phyloP scores from a whole-genome alignment of 2,113 vertebrate species.

The Caretta caretta region DNA sequence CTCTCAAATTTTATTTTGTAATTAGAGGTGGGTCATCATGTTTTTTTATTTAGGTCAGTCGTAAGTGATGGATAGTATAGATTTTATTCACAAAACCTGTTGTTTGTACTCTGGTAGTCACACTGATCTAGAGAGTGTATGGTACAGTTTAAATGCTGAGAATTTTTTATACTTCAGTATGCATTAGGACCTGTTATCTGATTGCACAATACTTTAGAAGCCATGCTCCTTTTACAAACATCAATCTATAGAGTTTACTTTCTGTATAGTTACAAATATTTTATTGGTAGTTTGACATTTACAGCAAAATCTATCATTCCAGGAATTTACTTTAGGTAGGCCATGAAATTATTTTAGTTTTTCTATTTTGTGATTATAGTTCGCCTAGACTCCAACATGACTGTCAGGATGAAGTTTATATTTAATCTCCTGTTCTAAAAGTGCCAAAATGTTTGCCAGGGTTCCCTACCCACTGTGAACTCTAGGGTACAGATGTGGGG shows the following conservation, averaged over 20 bases:
- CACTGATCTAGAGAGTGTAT: background rate
- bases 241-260: background rate
- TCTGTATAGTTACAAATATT: background rate
- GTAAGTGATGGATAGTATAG: conserved; percentile 53
- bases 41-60: conserved; percentile 53
- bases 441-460: background rate
- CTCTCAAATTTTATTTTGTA: conserved; percentile 59
- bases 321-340: background rate
- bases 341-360: background rate
- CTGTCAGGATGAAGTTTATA: background rate
- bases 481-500: too few relatives aligned
- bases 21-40: conserved; percentile 67
- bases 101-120: background rate
- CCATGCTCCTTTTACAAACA: background rate
- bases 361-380: background rate
- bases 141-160: conserved; percentile 31
- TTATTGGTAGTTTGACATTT: background rate
- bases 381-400: background rate
- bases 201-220: conserved; percentile 4
- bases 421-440: background rate
- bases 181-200: conserved; percentile 25
- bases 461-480: too few relatives aligned
- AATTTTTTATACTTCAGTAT: conserved; percentile 52
- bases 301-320: background rate
- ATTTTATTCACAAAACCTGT: conserved; percentile 55